phyloP scores from a whole-genome alignment of 92 coral and sea anemone genomes.

The Hydrozoanthus gracilis region DNA sequence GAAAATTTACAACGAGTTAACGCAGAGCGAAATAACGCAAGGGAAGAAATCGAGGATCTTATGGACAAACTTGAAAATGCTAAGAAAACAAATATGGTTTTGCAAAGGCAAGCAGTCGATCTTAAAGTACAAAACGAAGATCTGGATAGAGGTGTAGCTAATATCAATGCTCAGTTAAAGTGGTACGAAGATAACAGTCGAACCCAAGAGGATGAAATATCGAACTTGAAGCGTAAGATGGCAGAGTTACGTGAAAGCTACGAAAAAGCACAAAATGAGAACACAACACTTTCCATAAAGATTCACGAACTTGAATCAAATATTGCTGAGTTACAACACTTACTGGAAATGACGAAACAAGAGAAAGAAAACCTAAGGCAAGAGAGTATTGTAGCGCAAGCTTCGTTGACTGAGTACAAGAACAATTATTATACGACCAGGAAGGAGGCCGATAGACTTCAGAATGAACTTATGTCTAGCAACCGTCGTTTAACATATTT shows the following conservation, averaged over 20 bases:
- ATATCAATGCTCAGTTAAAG: conserved; percentile 85
- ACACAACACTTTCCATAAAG: conserved; percentile 69
- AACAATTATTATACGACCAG: conserved; percentile 73
- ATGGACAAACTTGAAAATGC: conserved; percentile 78
- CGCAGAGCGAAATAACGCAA: conserved; percentile 79
- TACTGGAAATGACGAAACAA: conserved; percentile 76
- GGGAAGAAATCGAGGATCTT: conserved; percentile 79
- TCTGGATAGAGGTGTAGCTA: conserved; percentile 74
- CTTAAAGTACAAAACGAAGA: conserved; percentile 74
- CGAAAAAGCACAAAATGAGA: conserved; percentile 86
- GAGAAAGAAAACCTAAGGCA: conserved; percentile 89
- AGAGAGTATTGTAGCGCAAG: conserved; percentile 68
- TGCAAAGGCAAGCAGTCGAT: conserved; percentile 82
- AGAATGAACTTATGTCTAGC: conserved; percentile 81
- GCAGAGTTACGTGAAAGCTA: conserved; percentile 78
- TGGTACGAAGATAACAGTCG: conserved; percentile 85
- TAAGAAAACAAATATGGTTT: conserved; percentile 71
- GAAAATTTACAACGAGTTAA: conserved; percentile 80
- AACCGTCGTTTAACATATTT: conserved; percentile 85
- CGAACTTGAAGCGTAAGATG: conserved; percentile 75
- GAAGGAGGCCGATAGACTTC: conserved; percentile 92
- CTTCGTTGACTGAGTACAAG: conserved; percentile 86
- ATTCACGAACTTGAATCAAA: conserved; percentile 89
- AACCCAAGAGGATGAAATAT: conserved; percentile 85
- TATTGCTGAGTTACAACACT: conserved; percentile 77